These are phyloP conservation scores for Pangasius mekongensis DNA, from an alignment of 2,797 vertebrate genomes.

Conservation along the genomic window DNA sequence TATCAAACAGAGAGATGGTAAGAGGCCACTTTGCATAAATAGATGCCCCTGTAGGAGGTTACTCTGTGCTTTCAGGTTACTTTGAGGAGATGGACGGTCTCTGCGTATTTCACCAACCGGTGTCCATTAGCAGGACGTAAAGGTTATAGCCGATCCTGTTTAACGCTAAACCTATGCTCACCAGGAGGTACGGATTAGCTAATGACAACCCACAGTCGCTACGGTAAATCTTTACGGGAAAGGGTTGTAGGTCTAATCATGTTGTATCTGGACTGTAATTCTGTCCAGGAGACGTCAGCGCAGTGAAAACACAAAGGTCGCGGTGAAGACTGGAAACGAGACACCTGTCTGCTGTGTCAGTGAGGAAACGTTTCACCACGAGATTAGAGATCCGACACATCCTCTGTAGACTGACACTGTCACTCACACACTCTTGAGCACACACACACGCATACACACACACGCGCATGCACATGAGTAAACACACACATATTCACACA, in stretches of 20 bases:
- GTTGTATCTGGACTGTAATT: slow-evolving; percentile 41
- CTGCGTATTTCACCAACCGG: not conserved
- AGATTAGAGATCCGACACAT: slow-evolving; percentile 61
- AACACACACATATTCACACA: not conserved
- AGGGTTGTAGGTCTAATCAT: slow-evolving; percentile 21
- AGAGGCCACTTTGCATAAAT: slow-evolving; percentile 75
- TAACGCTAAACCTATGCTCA: not conserved
- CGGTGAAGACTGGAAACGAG: slow-evolving; percentile 71
- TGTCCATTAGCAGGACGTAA: not conserved
- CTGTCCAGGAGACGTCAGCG: slow-evolving; percentile 33
- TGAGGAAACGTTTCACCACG: slow-evolving; percentile 73
- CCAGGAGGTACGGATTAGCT: slow-evolving; percentile 3
- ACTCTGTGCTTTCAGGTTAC: slow-evolving; percentile 57
- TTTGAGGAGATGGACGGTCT: not conserved
- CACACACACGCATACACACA: slow-evolving; percentile 59
- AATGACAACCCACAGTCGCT: not conserved
- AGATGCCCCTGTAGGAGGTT: slow-evolving; percentile 71
- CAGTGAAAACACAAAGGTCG: slow-evolving; percentile 72
- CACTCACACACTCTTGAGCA: slow-evolving; percentile 57
- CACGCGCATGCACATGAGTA: slow-evolving; percentile 42
- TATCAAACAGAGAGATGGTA: slow-evolving; percentile 79
- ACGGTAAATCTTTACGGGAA: slow-evolving; percentile 8
- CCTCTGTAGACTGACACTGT: slow-evolving; percentile 70
- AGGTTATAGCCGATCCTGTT: not conserved
- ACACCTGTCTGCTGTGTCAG: slow-evolving; percentile 73